Evolutionary conservation across 2,888 invertebrate species (phyloP).

Genomic region (Scaptomyza caliginosa): DNA sequence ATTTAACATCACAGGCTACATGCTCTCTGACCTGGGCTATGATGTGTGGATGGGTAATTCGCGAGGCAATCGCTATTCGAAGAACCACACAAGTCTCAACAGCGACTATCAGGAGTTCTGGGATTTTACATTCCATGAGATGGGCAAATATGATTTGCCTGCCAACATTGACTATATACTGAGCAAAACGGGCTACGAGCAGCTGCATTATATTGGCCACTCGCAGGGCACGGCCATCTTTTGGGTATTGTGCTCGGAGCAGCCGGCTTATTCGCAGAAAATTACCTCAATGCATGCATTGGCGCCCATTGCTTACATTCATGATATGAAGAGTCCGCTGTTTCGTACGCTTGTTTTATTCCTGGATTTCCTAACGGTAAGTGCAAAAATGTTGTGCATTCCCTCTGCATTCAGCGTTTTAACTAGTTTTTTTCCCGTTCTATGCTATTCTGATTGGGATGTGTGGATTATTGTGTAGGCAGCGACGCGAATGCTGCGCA

Average conservation of each 20-base stretch:
- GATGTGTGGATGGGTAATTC: constrained; percentile 84
- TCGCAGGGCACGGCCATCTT: constrained; percentile 88
- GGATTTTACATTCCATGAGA: constrained; percentile 90
- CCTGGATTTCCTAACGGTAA: constrained; percentile 82
- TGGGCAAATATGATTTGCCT: constrained; percentile 91
- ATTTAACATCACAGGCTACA: constrained; percentile 80
- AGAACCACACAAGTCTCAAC: constrained; percentile 82
- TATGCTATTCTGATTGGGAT: neutral
- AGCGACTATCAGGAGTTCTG: constrained; percentile 85
- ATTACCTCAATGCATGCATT: constrained; percentile 85
- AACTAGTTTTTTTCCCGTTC: constrained; percentile 1
- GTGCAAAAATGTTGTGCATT: constrained; percentile 23
- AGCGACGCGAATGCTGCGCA: constrained; percentile 82
- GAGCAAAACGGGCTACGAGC: constrained; percentile 85
- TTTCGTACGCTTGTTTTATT: constrained; percentile 82
- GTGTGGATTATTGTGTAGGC: constrained; percentile 60
- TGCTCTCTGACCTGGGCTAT: constrained; percentile 83
- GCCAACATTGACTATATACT: constrained; percentile 91
- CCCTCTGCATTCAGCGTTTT: constrained; percentile 9
- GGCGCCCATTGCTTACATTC: constrained; percentile 86
- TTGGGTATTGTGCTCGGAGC: constrained; percentile 85
- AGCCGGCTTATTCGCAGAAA: constrained; percentile 85
- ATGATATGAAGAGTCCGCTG: constrained; percentile 84
- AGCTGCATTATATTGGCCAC: constrained; percentile 91
- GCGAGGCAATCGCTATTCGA: constrained; percentile 84